Base-by-base conservation (phyloP, 2,797 vertebrate species). In the Channallabes apus region DNA sequence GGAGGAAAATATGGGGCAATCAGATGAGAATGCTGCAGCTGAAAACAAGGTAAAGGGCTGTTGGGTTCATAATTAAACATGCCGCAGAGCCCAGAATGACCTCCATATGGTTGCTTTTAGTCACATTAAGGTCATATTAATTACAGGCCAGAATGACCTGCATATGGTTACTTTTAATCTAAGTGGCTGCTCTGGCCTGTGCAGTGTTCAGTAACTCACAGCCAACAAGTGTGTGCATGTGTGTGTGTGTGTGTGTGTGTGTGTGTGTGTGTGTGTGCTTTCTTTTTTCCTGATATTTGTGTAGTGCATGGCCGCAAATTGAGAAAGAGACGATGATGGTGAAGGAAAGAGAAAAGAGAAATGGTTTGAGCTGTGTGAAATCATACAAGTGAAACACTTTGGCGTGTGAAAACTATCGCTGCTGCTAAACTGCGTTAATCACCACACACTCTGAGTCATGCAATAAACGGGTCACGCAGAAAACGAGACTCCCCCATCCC, bases 11-110 rank as follows among this genome's bases (percentile, higher is more conserved):
- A 68, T 27, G 51, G 51, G 51, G 51, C 51, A 73, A 41, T 38
- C 27, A 81, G 20, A 58, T 68, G 82, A 78, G 76, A 81, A 65
- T 72, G 84, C 87, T 88, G 91, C 88, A 91, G 91, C 88, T 91
- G 90, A 14, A 83, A 7, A 54, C 82, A 87, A 86, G 84, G 81
- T 85, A 88, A 85, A 64, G 77, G 68, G 78, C 92, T 93, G 91
- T 93, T 92, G 93, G 89, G 92, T 82, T 89, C 90, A 91, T 89
- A 83, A 86, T 88, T 85, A 90, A 90, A 87, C 90, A 92, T 90
- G 89, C 91, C 88, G 29, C 90, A 82, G 89, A 87, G 90, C 89
- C 91, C 20, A 86, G 90, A 75, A 91, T 27, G 90, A 92, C 89
- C 88, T 92, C 80, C 89, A 73, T 88, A 85, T 75, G 88, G 84